A percentile compares a stretch with the other conserved stretches of the same genome.
Conservation (phyloP, 2,888 invertebrate genomes). For the Cybosia mesomella region DNA sequence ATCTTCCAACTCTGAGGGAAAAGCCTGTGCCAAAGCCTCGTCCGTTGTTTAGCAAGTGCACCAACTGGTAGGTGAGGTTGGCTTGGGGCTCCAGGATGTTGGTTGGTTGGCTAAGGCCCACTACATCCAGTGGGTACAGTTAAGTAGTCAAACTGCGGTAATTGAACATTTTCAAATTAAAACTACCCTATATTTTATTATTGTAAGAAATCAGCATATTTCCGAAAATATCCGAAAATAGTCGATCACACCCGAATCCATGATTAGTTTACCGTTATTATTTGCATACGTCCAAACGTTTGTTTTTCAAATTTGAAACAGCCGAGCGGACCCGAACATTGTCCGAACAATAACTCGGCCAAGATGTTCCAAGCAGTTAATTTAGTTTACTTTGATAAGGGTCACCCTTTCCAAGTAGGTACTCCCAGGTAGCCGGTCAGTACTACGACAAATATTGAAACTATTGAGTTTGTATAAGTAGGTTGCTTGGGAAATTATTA, state of each 20-base stretch:
- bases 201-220: neutral
- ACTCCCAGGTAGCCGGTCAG: conserved; percentile 78
- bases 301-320: conserved; percentile 80
- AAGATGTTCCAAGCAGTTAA: conserved; percentile 85
- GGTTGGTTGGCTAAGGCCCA: too few relatives aligned
- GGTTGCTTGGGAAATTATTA: conserved; percentile 54
- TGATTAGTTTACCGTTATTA: conserved; percentile 70
- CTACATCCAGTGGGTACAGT: too few relatives aligned
- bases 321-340: conserved; percentile 53
- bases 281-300: conserved; percentile 63
- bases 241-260: neutral
- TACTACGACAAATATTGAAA: conserved; percentile 74
- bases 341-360: conserved; percentile 81
- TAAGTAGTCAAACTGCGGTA: neutral
- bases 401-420: conserved; percentile 73
- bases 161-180: neutral
- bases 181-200: neutral
- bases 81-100: too few relatives aligned
- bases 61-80: too few relatives aligned
- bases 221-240: conserved; percentile 22
- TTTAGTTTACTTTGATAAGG: conserved; percentile 85
- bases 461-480: conserved; percentile 60
- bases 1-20: too few relatives aligned
- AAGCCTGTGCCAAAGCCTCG: too few relatives aligned
- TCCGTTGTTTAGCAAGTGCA: too few relatives aligned